Evolutionary conservation across 2,888 invertebrate genomes (phyloP).

Genomic region (Drosophila bunnanda): DNA sequence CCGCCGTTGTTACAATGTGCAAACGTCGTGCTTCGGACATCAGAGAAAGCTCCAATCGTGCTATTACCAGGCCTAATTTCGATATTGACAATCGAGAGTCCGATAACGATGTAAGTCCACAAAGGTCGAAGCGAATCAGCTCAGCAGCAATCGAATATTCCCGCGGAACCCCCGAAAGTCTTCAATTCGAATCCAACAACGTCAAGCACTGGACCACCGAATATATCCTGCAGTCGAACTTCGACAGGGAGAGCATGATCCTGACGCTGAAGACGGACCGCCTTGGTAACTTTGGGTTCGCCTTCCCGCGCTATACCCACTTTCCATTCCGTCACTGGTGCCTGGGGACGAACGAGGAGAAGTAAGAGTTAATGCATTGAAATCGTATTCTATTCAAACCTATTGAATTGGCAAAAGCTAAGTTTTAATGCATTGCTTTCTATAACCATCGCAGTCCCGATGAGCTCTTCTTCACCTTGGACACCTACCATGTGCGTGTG

Average conservation of each 20-base stretch:
- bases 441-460: conserved; percentile 51
- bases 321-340: conserved; percentile 82
- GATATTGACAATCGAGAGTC: not conserved
- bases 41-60: not conserved
- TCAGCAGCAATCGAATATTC: not conserved
- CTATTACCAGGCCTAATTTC: not conserved
- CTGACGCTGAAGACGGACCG: conserved; percentile 80
- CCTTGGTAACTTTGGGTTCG: conserved; percentile 82
- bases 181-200: not conserved
- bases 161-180: not conserved
- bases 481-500: conserved; percentile 68
- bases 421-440: not conserved
- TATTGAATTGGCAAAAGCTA: not conserved
- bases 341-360: conserved; percentile 63
- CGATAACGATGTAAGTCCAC: not conserved
- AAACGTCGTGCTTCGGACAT: not conserved
- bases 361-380: conserved; percentile 58
- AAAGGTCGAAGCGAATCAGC: not conserved
- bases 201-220: conserved; percentile 78
- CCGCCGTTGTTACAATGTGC: not conserved
- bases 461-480: conserved; percentile 75
- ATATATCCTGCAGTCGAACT: conserved; percentile 62
- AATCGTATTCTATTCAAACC: too few relatives aligned
- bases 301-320: conserved; percentile 80
- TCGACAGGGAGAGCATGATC: conserved; percentile 52